Percentiles rank a stretch among this genome's conserved stretches.
Conservation (phyloP, 2,113 vertebrate genomes). For the Carlito syrichta region DNA sequence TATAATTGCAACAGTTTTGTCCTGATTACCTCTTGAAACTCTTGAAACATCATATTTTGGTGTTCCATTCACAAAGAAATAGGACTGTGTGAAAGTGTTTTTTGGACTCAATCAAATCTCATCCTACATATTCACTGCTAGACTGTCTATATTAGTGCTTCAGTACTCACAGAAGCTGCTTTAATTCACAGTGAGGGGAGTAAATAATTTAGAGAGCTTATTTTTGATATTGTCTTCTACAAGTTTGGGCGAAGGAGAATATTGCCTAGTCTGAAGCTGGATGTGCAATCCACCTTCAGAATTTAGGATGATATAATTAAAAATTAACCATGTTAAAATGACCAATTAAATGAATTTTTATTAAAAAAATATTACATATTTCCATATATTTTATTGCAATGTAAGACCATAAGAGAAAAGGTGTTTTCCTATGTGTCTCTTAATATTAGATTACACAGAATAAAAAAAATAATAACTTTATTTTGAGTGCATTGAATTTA, state of each 20-base stretch:
- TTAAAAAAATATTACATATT: constrained; percentile 5
- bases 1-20: constrained; percentile 62
- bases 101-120: constrained; percentile 70
- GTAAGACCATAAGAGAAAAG: neutral
- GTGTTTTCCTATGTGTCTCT: neutral
- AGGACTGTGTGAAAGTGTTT: constrained; percentile 63
- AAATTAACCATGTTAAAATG: constrained; percentile 1
- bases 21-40: constrained; percentile 60
- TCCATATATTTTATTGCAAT: constrained; percentile 21
- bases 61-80: constrained; percentile 59
- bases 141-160: constrained; percentile 43
- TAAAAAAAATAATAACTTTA: neutral
- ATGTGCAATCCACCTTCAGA: neutral
- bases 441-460: neutral
- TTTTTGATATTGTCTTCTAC: constrained; percentile 63
- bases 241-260: neutral
- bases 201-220: constrained; percentile 63
- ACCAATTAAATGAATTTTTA: constrained; percentile 27
- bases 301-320: constrained; percentile 35
- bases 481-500: neutral
- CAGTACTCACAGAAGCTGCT: constrained; percentile 50
- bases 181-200: constrained; percentile 19
- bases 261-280: neutral
- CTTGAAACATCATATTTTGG: constrained; percentile 21
- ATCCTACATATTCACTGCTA: constrained; percentile 47